Evolutionary conservation across 2,888 invertebrate species (phyloP).

Genomic region (Aphrophora alni): DNA sequence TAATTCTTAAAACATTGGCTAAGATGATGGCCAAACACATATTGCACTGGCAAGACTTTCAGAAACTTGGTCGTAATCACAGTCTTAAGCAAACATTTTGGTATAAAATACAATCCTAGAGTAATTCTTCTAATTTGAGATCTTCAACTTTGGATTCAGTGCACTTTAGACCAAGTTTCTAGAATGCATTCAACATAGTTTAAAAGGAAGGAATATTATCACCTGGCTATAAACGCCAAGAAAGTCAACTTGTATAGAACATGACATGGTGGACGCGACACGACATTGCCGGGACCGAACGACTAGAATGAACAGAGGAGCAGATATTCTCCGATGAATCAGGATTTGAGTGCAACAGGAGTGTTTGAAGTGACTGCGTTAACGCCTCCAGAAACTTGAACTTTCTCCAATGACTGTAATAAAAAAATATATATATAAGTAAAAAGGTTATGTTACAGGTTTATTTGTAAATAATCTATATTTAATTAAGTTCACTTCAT

Average conservation of each 20-base stretch:
- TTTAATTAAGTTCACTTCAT: too few relatives aligned
- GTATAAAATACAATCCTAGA: background rate
- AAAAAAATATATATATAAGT: background rate
- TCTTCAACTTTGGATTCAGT: background rate
- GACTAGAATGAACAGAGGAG: background rate
- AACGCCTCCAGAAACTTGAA: background rate
- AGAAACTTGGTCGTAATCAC: too few relatives aligned
- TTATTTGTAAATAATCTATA: too few relatives aligned
- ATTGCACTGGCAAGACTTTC: background rate
- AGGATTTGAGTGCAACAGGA: slow-evolving; percentile 29
- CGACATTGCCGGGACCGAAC: background rate
- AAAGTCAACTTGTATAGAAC: too few relatives aligned
- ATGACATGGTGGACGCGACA: too few relatives aligned
- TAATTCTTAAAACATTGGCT: background rate
- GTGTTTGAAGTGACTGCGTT: slow-evolving; percentile 10
- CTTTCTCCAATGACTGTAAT: slow-evolving; percentile 17
- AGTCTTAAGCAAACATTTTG: background rate
- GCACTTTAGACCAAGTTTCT: background rate
- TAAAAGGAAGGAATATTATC: too few relatives aligned
- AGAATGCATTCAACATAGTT: background rate
- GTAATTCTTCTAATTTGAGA: background rate
- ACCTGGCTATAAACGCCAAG: too few relatives aligned
- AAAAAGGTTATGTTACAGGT: too few relatives aligned
- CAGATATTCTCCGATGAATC: background rate
- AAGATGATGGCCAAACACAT: background rate